Conservation (phyloP, 2,888 invertebrate species). For the Pimpla rufipes region DNA sequence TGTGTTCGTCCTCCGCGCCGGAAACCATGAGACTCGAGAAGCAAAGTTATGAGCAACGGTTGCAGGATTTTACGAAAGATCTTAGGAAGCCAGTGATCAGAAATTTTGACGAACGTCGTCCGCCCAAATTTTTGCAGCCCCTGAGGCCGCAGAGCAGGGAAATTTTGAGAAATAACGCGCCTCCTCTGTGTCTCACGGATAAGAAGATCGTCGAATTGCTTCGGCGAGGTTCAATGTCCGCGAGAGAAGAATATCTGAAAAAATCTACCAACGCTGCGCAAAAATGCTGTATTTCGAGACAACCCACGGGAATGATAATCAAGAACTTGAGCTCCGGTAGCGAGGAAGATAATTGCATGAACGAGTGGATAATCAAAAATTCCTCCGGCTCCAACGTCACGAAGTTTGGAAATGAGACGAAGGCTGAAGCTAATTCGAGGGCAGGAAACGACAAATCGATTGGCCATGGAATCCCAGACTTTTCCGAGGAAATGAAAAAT, state of each 20-base stretch:
- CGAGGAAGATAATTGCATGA: slow-evolving; percentile 64
- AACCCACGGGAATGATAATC: slow-evolving; percentile 65
- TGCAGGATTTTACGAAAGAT: not conserved
- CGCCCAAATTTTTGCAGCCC: slow-evolving; percentile 42
- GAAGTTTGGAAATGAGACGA: not conserved
- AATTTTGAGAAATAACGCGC: slow-evolving; percentile 59
- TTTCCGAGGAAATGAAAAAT: not conserved
- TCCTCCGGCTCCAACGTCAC: not conserved
- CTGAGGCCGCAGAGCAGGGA: slow-evolving; percentile 25
- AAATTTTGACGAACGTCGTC: slow-evolving; percentile 55
- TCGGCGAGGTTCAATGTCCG: slow-evolving; percentile 55
- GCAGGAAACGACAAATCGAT: not conserved
- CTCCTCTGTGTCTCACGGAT: slow-evolving; percentile 56
- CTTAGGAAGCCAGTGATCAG: slow-evolving; percentile 18
- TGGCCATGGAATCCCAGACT: not conserved
- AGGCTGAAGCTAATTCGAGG: not conserved
- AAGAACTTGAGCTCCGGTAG: slow-evolving; percentile 75
- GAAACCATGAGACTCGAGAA: slow-evolving; percentile 50
- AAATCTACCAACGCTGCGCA: slow-evolving; percentile 22
- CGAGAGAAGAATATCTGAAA: slow-evolving; percentile 39
- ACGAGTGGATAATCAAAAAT: not conserved
- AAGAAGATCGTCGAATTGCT: slow-evolving; percentile 41
- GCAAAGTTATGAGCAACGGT: slow-evolving; percentile 14
- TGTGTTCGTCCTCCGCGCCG: slow-evolving; percentile 61
- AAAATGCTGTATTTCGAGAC: slow-evolving; percentile 14